Base-by-base conservation (phyloP, 2,113 vertebrate genomes). In the Balaeniceps rex region DNA sequence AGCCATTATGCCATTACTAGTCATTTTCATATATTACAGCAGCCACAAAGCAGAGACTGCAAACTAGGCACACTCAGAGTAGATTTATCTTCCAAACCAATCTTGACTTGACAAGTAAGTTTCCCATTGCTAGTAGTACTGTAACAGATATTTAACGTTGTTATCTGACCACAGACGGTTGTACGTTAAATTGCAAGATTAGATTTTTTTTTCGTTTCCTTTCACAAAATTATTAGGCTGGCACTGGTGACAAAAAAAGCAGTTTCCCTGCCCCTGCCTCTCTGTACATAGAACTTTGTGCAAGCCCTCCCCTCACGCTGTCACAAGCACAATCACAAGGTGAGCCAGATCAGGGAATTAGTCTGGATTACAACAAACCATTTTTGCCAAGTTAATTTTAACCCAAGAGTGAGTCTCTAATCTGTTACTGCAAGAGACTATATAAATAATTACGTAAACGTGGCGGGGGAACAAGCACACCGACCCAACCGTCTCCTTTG, bases 341-440 rank as follows among this genome's bases (percentile, higher is more conserved):
- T 96, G 93, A 96, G 83, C 75, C 82, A 95, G 70, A 93, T 51
- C 26, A 31, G 58, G n/a, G 93, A 95, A 94, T 97, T 96, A 96
- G 87, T 33, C 52, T 6, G 40, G 92, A 96, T 96, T 97, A 97
- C 87, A 94, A 83, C 34, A 57, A 85, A 76, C 71, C 75, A 88
- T 77, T 96, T 93, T 90, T 88, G 85, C 54, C 75, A 90, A 91
- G 85, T 90, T 96, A 93, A 96, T 93, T 94, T 95, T 96, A 96
- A 94, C 82, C 40, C 78, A 88, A 88, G 93, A 82, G 49, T 1
- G 2, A 85, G 44, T 83, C 54, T 83, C 58, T 95, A 74, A 88
- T 88, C 78, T 77, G 54, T 72, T 83, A 76, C 66, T 38, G 58
- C 63, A 54, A 94, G 84, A 85, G 36, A 44, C 87, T 63, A 46